phyloP scores from a whole-genome alignment of 2,888 invertebrate genomes.

The Ptychoptera contaminata region DNA sequence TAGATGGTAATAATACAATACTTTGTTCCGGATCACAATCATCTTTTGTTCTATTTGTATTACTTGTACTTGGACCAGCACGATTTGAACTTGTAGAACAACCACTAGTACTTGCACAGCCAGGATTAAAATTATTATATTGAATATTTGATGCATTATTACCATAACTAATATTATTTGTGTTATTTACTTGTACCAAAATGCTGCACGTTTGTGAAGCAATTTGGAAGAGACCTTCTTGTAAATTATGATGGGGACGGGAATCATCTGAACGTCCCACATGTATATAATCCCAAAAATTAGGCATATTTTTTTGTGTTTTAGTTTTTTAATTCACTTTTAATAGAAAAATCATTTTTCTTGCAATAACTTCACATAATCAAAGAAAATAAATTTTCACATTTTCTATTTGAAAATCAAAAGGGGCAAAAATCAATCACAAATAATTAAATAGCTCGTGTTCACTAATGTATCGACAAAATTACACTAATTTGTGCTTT shows the following conservation, averaged over 20 bases:
- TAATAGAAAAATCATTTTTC: no score
- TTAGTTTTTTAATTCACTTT: no score
- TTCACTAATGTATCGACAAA: no score
- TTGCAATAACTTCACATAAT: background rate
- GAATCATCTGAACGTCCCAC: conserved; percentile 31
- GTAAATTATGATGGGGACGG: conserved; percentile 44
- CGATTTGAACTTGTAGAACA: background rate
- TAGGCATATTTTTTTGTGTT: conserved; percentile 32
- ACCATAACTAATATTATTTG: conserved; percentile 56
- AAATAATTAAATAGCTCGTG: no score
- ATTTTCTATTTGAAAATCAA: no score
- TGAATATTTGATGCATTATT: conserved; percentile 46
- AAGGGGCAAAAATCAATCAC: no score
- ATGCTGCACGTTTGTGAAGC: conserved; percentile 65
- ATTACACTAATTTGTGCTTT: no score
- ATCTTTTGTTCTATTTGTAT: background rate
- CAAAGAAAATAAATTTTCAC: no score
- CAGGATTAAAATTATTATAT: conserved; percentile 31
- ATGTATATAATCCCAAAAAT: conserved; percentile 44
- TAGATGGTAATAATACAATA: conserved; percentile 41
- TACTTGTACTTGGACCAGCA: background rate
- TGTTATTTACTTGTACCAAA: conserved; percentile 59
- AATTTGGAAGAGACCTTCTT: conserved; percentile 62
- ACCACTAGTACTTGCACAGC: conserved; percentile 1
- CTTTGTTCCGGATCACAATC: conserved; percentile 25